Base-by-base conservation (phyloP, 2,113 vertebrate genomes). In the Hippocampus zosterae region DNA sequence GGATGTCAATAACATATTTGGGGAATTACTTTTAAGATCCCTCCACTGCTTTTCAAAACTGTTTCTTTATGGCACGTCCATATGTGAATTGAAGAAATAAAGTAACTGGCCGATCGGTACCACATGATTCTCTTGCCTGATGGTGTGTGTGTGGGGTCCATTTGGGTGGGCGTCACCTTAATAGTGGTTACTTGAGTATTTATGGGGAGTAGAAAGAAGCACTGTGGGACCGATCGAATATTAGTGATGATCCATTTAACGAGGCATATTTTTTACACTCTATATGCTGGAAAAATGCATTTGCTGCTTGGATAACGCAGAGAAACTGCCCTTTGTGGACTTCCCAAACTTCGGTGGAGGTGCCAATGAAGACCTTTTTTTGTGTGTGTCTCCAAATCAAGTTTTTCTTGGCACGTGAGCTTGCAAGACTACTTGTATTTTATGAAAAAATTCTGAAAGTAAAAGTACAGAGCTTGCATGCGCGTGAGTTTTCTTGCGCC, bases 1-100 rank as follows among this genome's bases (percentile, higher is more conserved):
- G 71, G 71, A 87, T 83, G 11, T 65, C 62, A 46, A 23, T 13
- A 42, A 13, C 9, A 44, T 42, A 44, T 44, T 27, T 27, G 21
- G 23, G 57, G 27, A 60, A 60, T 60, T 29, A 29, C 15, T 33
- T 33, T 60, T 60, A 60, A 33, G 27, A 60, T 33, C 27, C 27
- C 6, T 18, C 27, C 25, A 18, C 16, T 6, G 3, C 57, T 60
- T 60, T 60, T 18, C 16, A 60, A 60, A 60, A 29, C 16, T 16
- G 27, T 60, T 60, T 29, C 15, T n/a, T 60, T 33, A 33, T 18
- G 15, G 57, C 27, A 29, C 23, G 23, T 27, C n/a, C 23, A 25
- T 57, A 5, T 11, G 23, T 33, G 27, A 60, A 60, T 8, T 60
- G 57, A 60, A 60, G 27, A 60, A 60, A 33, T 15, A 29, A 60